Evolutionary conservation across 2,888 invertebrate genomes (phyloP), one percentile per base, ranked within the genome.

Genomic region (Carabus problematicus): DNA sequence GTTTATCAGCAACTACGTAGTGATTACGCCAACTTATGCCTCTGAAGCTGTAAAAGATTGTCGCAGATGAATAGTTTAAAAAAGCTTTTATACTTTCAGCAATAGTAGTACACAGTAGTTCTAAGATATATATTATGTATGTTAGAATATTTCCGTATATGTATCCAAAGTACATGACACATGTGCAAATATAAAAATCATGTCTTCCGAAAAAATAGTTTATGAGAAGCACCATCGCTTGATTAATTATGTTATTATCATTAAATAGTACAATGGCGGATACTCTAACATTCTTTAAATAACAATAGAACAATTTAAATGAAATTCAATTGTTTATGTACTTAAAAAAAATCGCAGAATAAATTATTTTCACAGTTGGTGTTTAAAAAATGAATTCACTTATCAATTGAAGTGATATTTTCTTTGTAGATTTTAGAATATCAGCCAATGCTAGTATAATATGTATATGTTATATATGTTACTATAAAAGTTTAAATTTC

Each of bases 151-250:
- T 49, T 49, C 14, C 16, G 14, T 49, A 16, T 52, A 52, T 19
- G 16, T 19, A 47, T 29, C 19, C 12, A 56, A 67, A 67, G 66
- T 59, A 60, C 67, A 66, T 19, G 47, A 47, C 40, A 39, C 29
- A n/a, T n/a, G 59, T 60, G 60, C 59, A 67, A 56, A 67, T 67
- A 67, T 60, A 67, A 66, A 67, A 67, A 60, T 67, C 60, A 67
- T 43, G 47, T 66, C 40, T 40, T 52, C 52, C 52, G 14, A 67
- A 67, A 67, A 52, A 67, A 67, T 60, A 60, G 9, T 42, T 18
- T 60, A 60, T 60, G 59, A 66, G 60, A 67, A 67, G 67, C 67
- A 67, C 67, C 67, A 60, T 60, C 41, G 67, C 67, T 67, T 67
- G 52, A 47, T 58, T 40, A 49, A n/a, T 64, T 56, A 54, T 54